Percentiles rank a stretch among this genome's conserved stretches.
Conservation (phyloP, 2,113 vertebrate genomes). For the Rhombomys opimus region DNA sequence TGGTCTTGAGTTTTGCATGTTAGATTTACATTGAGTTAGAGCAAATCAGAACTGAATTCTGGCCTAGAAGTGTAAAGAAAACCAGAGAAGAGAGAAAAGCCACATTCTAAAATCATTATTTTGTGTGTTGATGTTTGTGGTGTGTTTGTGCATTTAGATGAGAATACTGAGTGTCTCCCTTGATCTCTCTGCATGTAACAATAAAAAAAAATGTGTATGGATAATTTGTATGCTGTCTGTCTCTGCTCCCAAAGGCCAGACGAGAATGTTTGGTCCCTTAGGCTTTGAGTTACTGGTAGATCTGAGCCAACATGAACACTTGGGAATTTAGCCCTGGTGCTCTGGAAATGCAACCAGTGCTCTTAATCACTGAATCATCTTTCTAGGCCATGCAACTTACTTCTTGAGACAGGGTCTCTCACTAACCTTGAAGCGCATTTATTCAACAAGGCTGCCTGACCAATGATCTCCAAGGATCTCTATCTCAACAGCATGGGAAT, state of each 20-base stretch:
- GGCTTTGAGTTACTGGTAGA: neutral
- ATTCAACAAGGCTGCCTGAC: neutral
- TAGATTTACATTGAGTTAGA: neutral
- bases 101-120: neutral
- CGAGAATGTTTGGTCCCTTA: neutral
- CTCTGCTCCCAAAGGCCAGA: neutral
- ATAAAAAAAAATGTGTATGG: neutral
- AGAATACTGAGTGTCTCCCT: neutral
- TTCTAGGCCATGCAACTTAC: neutral
- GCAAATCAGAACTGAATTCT: neutral
- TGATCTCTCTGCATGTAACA: neutral
- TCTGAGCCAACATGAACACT: neutral
- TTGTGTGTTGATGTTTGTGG: neutral
- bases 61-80: neutral
- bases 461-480: neutral
- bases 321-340: neutral
- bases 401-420: neutral
- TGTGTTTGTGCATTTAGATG: no score
- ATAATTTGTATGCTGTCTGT: neutral
- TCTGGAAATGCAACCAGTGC: neutral
- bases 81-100: neutral
- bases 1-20: neutral
- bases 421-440: neutral
- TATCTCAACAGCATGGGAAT: neutral
- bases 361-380: neutral